Evolutionary conservation across 2,797 vertebrate species (phyloP).

Genomic region (Catostomus latipinnis): DNA sequence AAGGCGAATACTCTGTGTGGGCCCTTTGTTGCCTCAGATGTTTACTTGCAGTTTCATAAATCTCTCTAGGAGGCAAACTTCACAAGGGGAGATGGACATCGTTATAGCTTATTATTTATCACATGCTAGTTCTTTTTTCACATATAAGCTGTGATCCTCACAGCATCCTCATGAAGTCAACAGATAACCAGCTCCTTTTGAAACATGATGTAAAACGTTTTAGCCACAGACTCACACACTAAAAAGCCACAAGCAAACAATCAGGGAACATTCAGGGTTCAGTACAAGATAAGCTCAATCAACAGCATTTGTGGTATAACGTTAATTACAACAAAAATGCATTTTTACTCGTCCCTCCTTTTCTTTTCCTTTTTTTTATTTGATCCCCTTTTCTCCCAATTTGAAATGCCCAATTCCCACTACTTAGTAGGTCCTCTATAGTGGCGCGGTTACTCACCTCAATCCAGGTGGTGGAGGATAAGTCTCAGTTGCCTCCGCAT

Average conservation of each 20-base stretch:
- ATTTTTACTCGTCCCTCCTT: no score
- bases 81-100: slow-evolving; percentile 20
- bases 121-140: slow-evolving; percentile 1
- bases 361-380: no score
- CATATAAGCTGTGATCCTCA: slow-evolving; percentile 2
- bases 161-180: slow-evolving; percentile 29
- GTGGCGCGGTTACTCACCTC: no score
- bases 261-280: background rate
- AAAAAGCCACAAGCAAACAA: background rate
- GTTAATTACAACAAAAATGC: no score
- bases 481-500: no score
- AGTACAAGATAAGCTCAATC: no score
- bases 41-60: no score
- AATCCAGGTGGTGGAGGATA: no score
- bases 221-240: background rate
- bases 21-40: slow-evolving; percentile 7
- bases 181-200: background rate
- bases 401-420: no score
- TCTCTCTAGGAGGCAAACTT: slow-evolving; percentile 42
- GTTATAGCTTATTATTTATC: slow-evolving; percentile 27
- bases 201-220: background rate
- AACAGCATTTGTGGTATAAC: no score
- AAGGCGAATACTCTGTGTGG: slow-evolving; percentile 46
- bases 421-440: no score
- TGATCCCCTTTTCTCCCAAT: no score